Conservation (phyloP, 2,888 invertebrate genomes). For the Xanthorhoe spadicearia region DNA sequence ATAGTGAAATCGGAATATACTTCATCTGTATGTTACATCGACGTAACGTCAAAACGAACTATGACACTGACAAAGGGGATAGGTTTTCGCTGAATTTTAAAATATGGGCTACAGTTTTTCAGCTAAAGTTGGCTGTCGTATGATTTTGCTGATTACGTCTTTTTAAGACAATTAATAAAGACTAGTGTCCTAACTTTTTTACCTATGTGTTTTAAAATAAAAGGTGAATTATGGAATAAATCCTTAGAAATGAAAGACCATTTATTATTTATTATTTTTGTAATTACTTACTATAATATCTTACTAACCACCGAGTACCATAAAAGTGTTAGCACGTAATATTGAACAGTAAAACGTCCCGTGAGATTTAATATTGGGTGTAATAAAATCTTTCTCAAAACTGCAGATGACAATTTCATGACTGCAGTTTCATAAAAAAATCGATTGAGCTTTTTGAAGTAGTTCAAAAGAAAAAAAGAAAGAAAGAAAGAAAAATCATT, state of each 20-base stretch:
- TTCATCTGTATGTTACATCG: no score
- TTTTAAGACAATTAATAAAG: no score
- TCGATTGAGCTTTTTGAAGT: background rate
- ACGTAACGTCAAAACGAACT: no score
- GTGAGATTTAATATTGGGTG: slow-evolving; percentile 49
- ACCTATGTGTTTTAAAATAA: no score
- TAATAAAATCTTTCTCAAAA: background rate
- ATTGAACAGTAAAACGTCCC: slow-evolving; percentile 61
- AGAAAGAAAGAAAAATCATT: no score
- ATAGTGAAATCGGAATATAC: no score
- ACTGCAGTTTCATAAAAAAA: background rate
- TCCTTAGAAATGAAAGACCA: background rate
- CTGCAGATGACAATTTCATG: background rate
- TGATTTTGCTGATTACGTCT: background rate
- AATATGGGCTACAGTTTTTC: no score
- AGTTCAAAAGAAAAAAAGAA: no score
- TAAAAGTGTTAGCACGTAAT: slow-evolving; percentile 54
- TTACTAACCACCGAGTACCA: slow-evolving; percentile 31
- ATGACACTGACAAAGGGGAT: no score
- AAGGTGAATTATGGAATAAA: background rate
- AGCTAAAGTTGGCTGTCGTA: background rate
- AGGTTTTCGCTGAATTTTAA: no score
- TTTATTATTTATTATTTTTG: no score
- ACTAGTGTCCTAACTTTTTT: no score
- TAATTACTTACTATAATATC: slow-evolving; percentile 4